Percentiles rank a stretch among this genome's conserved stretches.
phyloP scores from a whole-genome alignment of 2,888 invertebrate genomes.

The Hofmannophila pseudospretella region DNA sequence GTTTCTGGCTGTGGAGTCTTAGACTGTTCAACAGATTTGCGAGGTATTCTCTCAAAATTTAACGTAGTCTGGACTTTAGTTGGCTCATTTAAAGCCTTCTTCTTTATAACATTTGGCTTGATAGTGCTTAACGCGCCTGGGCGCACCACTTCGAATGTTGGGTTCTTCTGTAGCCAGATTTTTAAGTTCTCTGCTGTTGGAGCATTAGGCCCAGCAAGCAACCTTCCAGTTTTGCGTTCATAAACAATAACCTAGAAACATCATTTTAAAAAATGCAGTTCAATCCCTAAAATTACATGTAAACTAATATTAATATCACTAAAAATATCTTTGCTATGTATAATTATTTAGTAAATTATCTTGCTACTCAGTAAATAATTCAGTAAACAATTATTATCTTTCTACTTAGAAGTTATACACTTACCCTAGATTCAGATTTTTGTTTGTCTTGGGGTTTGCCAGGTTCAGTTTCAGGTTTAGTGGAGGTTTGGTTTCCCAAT shows the following conservation, averaged over 20 bases:
- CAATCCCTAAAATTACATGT: no score
- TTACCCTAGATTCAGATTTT: slow-evolving; percentile 62
- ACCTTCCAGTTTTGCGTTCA: slow-evolving; percentile 87
- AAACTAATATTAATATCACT: no score
- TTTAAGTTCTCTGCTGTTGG: slow-evolving; percentile 89
- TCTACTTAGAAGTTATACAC: no score
- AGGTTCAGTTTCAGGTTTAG: slow-evolving; percentile 36
- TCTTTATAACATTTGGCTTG: slow-evolving; percentile 50
- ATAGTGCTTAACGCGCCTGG: slow-evolving; percentile 76
- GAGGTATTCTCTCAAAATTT: slow-evolving; percentile 62
- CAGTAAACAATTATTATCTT: no score
- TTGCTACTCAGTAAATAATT: no score
- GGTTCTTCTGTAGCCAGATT: slow-evolving; percentile 91
- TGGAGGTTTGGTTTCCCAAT: slow-evolving; percentile 36
- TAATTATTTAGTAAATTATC: no score
- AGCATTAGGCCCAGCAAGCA: slow-evolving; percentile 87
- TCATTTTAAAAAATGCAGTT: slow-evolving; percentile 1
- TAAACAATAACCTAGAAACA: slow-evolving; percentile 84
- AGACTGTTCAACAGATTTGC: slow-evolving; percentile 39
- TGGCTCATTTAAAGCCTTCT: slow-evolving; percentile 40
- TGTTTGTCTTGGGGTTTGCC: slow-evolving; percentile 47
- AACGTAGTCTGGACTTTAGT: slow-evolving; percentile 69
- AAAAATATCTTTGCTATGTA: background rate
- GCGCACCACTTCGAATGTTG: slow-evolving; percentile 90
- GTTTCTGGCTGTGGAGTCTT: slow-evolving; percentile 31